Evolutionary conservation across 2,888 invertebrate genomes (phyloP), one percentile per base, ranked within the genome.

Genomic region (Coremacera marginata): DNA sequence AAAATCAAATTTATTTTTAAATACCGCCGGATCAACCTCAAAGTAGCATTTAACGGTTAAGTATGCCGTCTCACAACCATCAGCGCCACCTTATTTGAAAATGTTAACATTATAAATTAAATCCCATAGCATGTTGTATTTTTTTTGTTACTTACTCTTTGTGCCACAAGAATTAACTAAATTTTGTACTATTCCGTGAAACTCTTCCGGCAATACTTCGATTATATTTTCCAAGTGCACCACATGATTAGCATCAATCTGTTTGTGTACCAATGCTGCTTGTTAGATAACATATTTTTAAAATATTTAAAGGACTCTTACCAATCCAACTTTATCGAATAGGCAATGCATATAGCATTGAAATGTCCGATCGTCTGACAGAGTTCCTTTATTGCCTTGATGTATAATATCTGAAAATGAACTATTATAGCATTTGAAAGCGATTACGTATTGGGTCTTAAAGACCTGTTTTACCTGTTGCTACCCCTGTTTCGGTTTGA

Each of bases 321-420:
- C 89, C 81, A 89, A 79, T 60, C 88, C 88, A 34, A 87, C 82
- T 75, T 82, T 84, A n/a, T 88, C 83, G 55, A 89, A 84, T 76
- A 89, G 81, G 78, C 89, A 89, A 65, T 89, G 86, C 0, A 89
- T 62, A 72, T 88, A 89, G 52, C 89, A 89, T 75, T 89, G 84
- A 0, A 89, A 81, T 8, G 77, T 73, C 11, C 80, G 82, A 78
- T 87, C 84, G 14, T 80, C 77, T 11, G 88, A 84, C 44, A 89
- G 73, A 37, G 70, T 60, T 34, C 84, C 82, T 19, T 79, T 81
- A 7, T 82, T 79, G 2, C 81, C 83, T 49, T 81, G 67, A 0
- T 1, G 16, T 22, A 87, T 75, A 1, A 83, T 16, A 2, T 81
- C 88, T 86, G 67, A 49, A 52, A 75, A 34, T 5, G 62, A 22